Evolutionary conservation across 2,113 vertebrate genomes (phyloP).

Genomic region (Eidolon helvum): DNA sequence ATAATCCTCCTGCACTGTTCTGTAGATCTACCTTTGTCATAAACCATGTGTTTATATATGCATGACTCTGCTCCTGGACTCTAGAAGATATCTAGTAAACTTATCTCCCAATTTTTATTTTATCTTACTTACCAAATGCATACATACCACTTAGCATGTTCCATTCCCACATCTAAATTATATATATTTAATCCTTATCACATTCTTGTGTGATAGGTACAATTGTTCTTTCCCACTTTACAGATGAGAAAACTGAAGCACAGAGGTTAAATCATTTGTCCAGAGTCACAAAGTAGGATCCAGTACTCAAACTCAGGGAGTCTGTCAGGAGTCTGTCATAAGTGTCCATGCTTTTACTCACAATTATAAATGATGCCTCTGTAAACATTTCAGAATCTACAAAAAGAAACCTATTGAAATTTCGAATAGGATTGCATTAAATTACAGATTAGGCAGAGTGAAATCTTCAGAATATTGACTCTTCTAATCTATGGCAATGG

Average conservation of each 20-base stretch:
- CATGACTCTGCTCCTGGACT: neutral
- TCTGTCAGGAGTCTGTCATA: neutral
- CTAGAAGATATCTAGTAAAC: neutral
- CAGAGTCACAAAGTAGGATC: neutral
- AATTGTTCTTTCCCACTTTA: neutral
- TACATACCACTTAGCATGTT: neutral
- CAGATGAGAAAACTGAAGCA: neutral
- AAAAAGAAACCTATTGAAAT: neutral
- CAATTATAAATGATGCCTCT: neutral
- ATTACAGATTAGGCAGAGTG: neutral
- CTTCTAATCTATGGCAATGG: neutral
- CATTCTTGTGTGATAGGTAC: neutral
- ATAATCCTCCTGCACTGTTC: neutral
- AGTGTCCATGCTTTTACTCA: neutral
- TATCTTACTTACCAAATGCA: neutral
- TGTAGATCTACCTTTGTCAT: neutral
- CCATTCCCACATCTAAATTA: neutral
- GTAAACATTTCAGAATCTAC: neutral
- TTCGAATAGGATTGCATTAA: neutral
- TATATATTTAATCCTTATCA: neutral
- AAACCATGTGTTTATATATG: neutral
- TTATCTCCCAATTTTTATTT: neutral
- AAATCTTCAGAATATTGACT: neutral
- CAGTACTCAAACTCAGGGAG: neutral
- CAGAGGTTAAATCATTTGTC: neutral